Percentiles rank a stretch among this genome's conserved stretches.
These are phyloP conservation scores for Falco peregrinus DNA, from an alignment of 2,797 vertebrate genomes.

Conservation along the genomic window DNA sequence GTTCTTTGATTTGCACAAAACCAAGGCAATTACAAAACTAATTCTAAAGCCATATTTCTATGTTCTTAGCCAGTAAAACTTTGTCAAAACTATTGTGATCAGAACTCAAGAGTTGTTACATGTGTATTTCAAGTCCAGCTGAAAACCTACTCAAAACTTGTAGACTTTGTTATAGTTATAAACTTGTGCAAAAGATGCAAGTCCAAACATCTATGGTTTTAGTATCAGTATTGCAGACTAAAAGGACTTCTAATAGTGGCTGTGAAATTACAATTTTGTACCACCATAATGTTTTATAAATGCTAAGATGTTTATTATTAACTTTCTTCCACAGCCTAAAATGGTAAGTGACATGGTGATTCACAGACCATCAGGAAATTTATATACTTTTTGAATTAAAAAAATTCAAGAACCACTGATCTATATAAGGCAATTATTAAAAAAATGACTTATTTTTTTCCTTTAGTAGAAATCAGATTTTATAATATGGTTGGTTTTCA, in stretches of 20 bases:
- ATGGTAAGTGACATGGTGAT: not conserved
- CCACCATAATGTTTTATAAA: not conserved
- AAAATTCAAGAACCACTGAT: not conserved
- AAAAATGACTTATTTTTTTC: rapidly evolving
- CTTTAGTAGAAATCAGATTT: not conserved
- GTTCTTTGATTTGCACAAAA: not conserved
- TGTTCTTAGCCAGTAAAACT: not conserved
- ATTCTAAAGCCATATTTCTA: not conserved
- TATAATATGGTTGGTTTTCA: not conserved
- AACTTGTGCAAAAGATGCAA: not conserved
- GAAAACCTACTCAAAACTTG: not conserved
- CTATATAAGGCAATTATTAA: not conserved
- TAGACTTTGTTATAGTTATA: not conserved
- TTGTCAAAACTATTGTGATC: not conserved
- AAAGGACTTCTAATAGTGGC: not conserved
- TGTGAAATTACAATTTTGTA: not conserved
- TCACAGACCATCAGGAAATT: not conserved
- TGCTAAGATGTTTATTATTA: not conserved
- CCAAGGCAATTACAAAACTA: not conserved
- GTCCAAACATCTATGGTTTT: not conserved
- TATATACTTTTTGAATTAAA: not conserved
- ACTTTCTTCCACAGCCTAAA: not conserved
- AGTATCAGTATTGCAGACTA: not conserved
- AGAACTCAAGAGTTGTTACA: not conserved
- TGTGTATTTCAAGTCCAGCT: not conserved